These are phyloP conservation scores for Drosophila niveifrons DNA, from an alignment of 2,888 invertebrate genomes.

Conservation along the genomic window DNA sequence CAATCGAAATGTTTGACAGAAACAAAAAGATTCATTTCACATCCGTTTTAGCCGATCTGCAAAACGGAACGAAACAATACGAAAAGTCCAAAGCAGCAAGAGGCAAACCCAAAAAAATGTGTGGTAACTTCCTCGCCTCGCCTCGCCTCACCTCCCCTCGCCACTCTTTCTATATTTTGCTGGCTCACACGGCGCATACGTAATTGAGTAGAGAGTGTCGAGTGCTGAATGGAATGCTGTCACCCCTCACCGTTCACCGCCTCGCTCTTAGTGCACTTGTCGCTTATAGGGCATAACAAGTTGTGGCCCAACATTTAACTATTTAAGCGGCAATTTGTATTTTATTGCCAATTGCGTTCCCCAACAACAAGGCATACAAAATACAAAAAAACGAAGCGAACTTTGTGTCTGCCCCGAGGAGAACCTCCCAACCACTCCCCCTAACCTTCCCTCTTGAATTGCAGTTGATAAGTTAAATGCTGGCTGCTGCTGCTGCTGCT, in stretches of 20 bases:
- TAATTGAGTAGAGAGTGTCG: constrained; percentile 22
- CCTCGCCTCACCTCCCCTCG: neutral
- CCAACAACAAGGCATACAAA: constrained; percentile 17
- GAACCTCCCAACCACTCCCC: neutral
- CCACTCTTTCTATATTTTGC: neutral
- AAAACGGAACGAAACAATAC: constrained; percentile 13
- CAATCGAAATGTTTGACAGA: constrained; percentile 70
- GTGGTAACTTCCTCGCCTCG: constrained; percentile 15
- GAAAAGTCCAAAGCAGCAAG: constrained; percentile 7
- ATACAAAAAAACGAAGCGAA: constrained; percentile 23
- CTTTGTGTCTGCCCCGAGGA: constrained; percentile 21
- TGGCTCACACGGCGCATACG: constrained; percentile 38
- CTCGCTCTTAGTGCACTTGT: neutral
- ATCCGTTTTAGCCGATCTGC: constrained; percentile 25
- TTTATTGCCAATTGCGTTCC: constrained; percentile 71
- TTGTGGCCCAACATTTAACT: constrained; percentile 64
- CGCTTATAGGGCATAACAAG: constrained; percentile 31
- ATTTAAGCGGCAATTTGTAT: constrained; percentile 80
- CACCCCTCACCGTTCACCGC: neutral
- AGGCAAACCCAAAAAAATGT: constrained; percentile 11
- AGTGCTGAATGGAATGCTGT: neutral
- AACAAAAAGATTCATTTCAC: constrained; percentile 46
- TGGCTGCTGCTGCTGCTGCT: neutral
- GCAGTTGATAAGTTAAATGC: constrained; percentile 73
- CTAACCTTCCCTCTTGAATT: constrained; percentile 18